Conservation (phyloP, 2,888 invertebrate species). For the Protophormia terraenovae region DNA sequence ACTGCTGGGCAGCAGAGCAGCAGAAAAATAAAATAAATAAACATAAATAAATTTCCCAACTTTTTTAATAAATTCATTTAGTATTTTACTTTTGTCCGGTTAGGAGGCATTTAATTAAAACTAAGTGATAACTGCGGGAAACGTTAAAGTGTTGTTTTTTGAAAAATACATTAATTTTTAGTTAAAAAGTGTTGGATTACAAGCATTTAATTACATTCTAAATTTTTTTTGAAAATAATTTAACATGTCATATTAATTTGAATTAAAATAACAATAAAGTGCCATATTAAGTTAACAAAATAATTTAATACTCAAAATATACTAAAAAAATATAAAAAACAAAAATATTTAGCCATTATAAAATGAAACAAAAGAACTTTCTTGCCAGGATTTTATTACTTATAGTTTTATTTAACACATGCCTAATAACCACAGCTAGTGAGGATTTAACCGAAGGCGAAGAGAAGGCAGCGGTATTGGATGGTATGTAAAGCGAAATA, state of each 20-base stretch:
- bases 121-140: not conserved
- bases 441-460: constrained; percentile 46
- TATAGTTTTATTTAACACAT: constrained; percentile 23
- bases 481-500: constrained; percentile 30
- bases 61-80: constrained; percentile 37
- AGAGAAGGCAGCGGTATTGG: constrained; percentile 10
- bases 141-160: not conserved
- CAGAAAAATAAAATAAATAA: constrained; percentile 26
- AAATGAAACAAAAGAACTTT: not conserved
- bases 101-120: constrained; percentile 16
- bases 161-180: not conserved
- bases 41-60: not conserved
- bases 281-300: constrained; percentile 39
- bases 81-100: constrained; percentile 32
- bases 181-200: constrained; percentile 1
- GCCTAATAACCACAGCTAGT: not conserved
- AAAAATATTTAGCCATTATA: constrained; percentile 26
- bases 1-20: too few species aligned
- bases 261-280: constrained; percentile 22
- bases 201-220: constrained; percentile 37
- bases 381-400: constrained; percentile 42
- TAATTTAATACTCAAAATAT: not conserved
- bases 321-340: not conserved
- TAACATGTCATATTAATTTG: constrained; percentile 46
- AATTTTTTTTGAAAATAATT: not conserved